These are phyloP conservation scores for Ophthalmolycus amberensis DNA, from an alignment of 2,113 vertebrate species.

Conservation along the genomic window DNA sequence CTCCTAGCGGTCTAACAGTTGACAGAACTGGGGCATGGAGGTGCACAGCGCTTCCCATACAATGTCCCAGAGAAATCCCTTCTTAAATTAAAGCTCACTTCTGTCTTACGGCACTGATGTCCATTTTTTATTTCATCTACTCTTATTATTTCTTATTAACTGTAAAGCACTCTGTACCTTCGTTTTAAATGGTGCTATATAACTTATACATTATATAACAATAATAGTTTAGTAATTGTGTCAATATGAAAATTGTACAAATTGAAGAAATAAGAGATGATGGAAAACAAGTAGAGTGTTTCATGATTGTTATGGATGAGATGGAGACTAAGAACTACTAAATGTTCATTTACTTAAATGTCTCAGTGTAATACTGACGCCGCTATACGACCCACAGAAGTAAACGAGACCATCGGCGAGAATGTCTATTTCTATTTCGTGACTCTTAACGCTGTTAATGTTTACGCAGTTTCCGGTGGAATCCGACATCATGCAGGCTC, in stretches of 20 bases:
- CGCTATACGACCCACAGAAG: too few species aligned
- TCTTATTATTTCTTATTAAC: not conserved
- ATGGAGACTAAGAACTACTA: not conserved
- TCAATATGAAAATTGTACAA: not conserved
- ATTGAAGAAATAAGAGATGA: not conserved
- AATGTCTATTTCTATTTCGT: not conserved
- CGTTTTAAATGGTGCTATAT: not conserved
- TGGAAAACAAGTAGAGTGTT: not conserved
- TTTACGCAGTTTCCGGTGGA: not conserved
- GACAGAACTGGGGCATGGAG: constrained; percentile 65
- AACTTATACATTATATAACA: not conserved
- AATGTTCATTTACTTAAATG: not conserved
- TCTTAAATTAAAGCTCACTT: not conserved
- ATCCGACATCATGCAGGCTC: not conserved
- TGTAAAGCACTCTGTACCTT: too few species aligned
- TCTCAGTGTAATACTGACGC: not conserved
- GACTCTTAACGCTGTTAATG: not conserved
- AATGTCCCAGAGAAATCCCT: not conserved
- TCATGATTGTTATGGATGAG: not conserved
- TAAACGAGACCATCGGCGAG: too few species aligned
- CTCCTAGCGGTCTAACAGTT: constrained; percentile 74
- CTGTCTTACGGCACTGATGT: not conserved
- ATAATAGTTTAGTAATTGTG: not conserved
- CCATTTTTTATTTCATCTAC: not conserved
- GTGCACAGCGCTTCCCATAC: constrained; percentile 50